Conservation (phyloP, 2,113 vertebrate species). For the Triplophysa siluroides region DNA sequence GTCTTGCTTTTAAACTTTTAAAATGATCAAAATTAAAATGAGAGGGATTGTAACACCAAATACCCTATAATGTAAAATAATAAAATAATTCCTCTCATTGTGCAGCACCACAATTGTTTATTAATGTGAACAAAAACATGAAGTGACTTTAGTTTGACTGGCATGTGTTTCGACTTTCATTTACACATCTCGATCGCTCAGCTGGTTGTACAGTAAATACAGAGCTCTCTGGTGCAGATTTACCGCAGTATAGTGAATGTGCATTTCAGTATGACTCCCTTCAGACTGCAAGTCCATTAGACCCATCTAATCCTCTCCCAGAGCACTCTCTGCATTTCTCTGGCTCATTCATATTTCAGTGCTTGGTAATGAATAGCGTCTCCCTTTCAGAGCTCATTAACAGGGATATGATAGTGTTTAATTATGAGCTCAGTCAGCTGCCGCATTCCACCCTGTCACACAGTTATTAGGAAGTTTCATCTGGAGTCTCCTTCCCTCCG, state of each 20-base stretch:
- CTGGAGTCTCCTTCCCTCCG: neutral
- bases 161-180: neutral
- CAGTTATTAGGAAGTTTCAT: slow-evolving; percentile 17
- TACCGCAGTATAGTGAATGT: neutral
- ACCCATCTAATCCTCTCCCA: slow-evolving; percentile 2
- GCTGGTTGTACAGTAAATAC: neutral
- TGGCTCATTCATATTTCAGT: slow-evolving; percentile 36
- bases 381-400: slow-evolving; percentile 23
- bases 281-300: neutral
- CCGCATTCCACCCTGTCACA: slow-evolving; percentile 1
- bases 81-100: too few species aligned
- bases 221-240: neutral
- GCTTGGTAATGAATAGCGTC: slow-evolving; percentile 19
- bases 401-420: slow-evolving; percentile 25
- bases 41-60: too few species aligned
- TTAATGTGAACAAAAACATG: neutral
- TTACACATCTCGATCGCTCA: neutral
- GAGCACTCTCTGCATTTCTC: slow-evolving; percentile 9
- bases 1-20: too few species aligned
- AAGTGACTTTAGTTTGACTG: neutral
- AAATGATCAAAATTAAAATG: too few species aligned
- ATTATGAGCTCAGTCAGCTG: slow-evolving; percentile 13
- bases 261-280: neutral
- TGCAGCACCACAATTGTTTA: neutral
- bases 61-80: too few species aligned